A percentile compares a stretch with the other conserved stretches of the same genome.
Evolutionary conservation across 2,888 invertebrate species (phyloP).

Genomic region (Galeruca laticollis): DNA sequence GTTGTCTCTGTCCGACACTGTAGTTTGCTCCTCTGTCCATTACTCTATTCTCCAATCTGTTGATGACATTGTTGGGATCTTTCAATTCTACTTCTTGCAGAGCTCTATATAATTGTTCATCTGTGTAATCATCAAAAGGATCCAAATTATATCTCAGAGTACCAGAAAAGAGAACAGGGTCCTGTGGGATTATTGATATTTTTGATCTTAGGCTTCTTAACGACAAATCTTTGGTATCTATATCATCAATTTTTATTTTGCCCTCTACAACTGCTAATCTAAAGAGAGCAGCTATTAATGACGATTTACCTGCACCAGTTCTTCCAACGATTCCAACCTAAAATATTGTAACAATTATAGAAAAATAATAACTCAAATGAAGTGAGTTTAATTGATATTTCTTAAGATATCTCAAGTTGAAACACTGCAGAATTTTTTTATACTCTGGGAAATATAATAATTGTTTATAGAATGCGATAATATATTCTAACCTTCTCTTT

Average conservation of each 20-base stretch:
- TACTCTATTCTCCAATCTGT: slow-evolving; percentile 76
- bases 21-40: slow-evolving; percentile 84
- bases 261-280: slow-evolving; percentile 80
- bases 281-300: slow-evolving; percentile 82
- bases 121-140: slow-evolving; percentile 79
- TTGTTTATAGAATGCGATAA: background rate
- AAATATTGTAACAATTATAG: slow-evolving; percentile 49
- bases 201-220: slow-evolving; percentile 70
- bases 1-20: slow-evolving; percentile 90
- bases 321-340: slow-evolving; percentile 86
- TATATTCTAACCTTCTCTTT: slow-evolving; percentile 72
- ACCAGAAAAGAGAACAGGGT: slow-evolving; percentile 73
- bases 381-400: too few relatives aligned
- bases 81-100: slow-evolving; percentile 84
- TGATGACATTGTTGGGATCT: slow-evolving; percentile 72
- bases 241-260: slow-evolving; percentile 77
- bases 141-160: slow-evolving; percentile 78
- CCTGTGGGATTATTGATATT: slow-evolving; percentile 73
- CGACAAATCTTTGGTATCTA: slow-evolving; percentile 72
- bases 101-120: slow-evolving; percentile 77
- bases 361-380: background rate
- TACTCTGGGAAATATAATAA: background rate
- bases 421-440: background rate
- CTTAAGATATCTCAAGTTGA: background rate
- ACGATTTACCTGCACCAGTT: slow-evolving; percentile 88